These are phyloP conservation scores for Anolis carolinensis DNA, from an alignment of 2,113 vertebrate genomes.

Conservation along the genomic window DNA sequence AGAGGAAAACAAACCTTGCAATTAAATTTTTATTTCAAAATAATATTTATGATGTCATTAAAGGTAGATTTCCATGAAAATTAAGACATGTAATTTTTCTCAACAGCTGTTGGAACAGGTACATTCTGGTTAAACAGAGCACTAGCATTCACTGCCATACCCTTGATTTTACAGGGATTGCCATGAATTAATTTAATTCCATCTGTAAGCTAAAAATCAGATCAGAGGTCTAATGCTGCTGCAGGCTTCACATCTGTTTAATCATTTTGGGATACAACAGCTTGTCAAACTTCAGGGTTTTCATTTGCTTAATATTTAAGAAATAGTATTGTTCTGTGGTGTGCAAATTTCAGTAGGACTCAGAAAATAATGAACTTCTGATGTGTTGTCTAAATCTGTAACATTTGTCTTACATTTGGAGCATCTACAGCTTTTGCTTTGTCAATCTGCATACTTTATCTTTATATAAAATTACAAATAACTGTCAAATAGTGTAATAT, in stretches of 20 bases:
- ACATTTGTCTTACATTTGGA: constrained; percentile 11
- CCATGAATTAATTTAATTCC: constrained; percentile 74
- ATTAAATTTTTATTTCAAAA: constrained; percentile 57
- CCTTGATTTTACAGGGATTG: constrained; percentile 72
- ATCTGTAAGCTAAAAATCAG: constrained; percentile 76
- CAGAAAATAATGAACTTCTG: constrained; percentile 9
- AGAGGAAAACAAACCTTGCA: constrained; percentile 41
- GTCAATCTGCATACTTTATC: constrained; percentile 25
- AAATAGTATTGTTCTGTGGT: constrained; percentile 48
- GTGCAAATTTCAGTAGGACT: constrained; percentile 39
- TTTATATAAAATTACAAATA: constrained; percentile 7
- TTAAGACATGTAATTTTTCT: constrained; percentile 55
- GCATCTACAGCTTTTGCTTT: constrained; percentile 21
- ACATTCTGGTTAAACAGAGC: constrained; percentile 58
- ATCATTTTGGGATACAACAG: constrained; percentile 72
- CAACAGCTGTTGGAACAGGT: constrained; percentile 69
- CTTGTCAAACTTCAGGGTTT: constrained; percentile 74
- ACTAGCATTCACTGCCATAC: constrained; percentile 61
- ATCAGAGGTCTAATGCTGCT: constrained; percentile 77
- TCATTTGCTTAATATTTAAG: constrained; percentile 72
- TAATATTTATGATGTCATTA: constrained; percentile 55
- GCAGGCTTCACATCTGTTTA: constrained; percentile 78
- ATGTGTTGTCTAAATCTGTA: background rate
- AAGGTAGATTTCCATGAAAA: constrained; percentile 63
- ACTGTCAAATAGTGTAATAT: background rate